These are phyloP conservation scores for Erythrolamprus reginae DNA, from an alignment of 2,113 vertebrate species.

Conservation along the genomic window DNA sequence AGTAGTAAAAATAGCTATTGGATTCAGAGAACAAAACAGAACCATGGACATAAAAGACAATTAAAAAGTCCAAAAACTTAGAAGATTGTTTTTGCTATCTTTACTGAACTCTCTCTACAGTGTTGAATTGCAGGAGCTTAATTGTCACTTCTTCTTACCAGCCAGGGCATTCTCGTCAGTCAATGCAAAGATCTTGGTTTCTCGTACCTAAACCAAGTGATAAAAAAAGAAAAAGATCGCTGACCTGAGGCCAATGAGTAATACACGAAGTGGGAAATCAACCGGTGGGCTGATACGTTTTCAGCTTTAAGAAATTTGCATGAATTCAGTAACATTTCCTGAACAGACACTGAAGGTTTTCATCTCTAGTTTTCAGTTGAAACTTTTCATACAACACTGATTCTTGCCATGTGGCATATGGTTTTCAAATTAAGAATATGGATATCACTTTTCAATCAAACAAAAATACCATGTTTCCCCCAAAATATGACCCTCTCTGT, in stretches of 20 bases:
- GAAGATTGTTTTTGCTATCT: neutral
- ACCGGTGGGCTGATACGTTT: neutral
- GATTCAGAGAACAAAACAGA: neutral
- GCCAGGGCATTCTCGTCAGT: no score
- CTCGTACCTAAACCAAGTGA: neutral
- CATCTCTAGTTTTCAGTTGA: neutral
- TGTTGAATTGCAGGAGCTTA: neutral
- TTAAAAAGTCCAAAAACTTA: neutral
- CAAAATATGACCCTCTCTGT: no score
- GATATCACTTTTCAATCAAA: neutral
- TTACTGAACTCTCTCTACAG: neutral
- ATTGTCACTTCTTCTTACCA: neutral
- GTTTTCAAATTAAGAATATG: conserved; percentile 11
- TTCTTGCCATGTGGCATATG: neutral
- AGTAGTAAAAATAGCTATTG: neutral
- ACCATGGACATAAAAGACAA: neutral
- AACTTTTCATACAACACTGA: neutral
- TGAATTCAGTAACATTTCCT: conserved; percentile 14
- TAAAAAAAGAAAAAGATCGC: neutral
- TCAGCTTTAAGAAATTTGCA: neutral
- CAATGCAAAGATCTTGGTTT: neutral
- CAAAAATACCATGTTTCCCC: neutral
- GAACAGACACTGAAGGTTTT: neutral
- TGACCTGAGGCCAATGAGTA: conserved; percentile 12
- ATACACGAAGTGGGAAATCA: conserved; percentile 35